Conservation (phyloP, 2,888 invertebrate genomes). For the Brachypalpus laphriformis region DNA sequence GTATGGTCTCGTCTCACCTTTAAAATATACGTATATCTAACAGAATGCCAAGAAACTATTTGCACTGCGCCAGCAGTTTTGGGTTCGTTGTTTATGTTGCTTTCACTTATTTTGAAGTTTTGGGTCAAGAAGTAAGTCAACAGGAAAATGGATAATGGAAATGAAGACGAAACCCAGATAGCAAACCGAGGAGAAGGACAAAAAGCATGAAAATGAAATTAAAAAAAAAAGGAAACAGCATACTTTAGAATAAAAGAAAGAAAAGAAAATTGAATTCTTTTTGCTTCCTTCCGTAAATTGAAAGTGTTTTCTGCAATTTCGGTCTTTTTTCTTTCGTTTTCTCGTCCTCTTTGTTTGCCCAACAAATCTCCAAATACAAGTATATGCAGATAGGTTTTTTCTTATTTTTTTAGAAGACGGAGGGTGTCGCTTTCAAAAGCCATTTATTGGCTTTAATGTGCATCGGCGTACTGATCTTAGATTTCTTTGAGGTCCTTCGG, state of each 20-base stretch:
- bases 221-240: not conserved
- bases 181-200: not conserved
- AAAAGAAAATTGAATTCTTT: constrained; percentile 41
- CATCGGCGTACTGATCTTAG: constrained; percentile 11
- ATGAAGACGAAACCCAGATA: constrained; percentile 27
- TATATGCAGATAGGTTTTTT: constrained; percentile 36
- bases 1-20: constrained; percentile 6
- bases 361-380: constrained; percentile 23
- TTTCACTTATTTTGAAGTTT: constrained; percentile 54
- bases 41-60: constrained; percentile 44
- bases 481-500: not conserved
- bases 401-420: not conserved
- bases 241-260: not conserved
- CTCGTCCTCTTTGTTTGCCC: constrained; percentile 27
- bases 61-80: constrained; percentile 31
- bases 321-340: not conserved
- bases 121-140: constrained; percentile 56
- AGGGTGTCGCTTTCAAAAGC: constrained; percentile 12
- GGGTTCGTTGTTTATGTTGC: constrained; percentile 33
- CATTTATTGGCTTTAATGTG: constrained; percentile 40
- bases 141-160: constrained; percentile 59
- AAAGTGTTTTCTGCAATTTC: constrained; percentile 26
- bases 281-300: constrained; percentile 43
- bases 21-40: not conserved
- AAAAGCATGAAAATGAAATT: not conserved